Base-by-base conservation (phyloP, 2,113 vertebrate genomes). In the Sander vitreus region DNA sequence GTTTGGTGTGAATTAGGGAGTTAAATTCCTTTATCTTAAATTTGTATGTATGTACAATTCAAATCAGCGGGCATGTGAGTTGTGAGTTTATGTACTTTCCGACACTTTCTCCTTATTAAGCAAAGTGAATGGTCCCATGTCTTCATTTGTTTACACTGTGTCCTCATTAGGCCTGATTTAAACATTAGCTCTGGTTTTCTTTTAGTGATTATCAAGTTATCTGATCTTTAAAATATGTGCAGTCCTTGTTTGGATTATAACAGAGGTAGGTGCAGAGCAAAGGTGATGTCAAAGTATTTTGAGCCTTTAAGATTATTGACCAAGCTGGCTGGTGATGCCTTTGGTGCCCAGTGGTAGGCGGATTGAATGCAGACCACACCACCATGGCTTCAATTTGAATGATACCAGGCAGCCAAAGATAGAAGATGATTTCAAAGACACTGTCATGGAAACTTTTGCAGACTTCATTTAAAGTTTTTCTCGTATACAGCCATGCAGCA, bases 1-100 rank as follows among this genome's bases (percentile, higher is more conserved):
- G 74, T 21, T 45, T 11, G 65, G 64, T 62, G 62, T 66, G 71
- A 89, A 57, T 67, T n/a, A 59, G 13, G 18, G 12, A 53, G 30
- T 25, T 23, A 30, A 54, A 77, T 58, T n/a, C 23, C 63, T 13
- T 39, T 14, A 1, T 9, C 7, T 65, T 55, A 21, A 45, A 55
- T 63, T 62, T 67, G 10, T 39, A 27, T 58, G 19, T 36, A 36
- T 9, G 9, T 55, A 13, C 19, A 19, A 13, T 57, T 50, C 27
- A 68, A 58, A 30, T 23, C 9, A 16, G 25, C 3, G 9, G 21
- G 65, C 13, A 8, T 10, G 8, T 16, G 50, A 54, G 51, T 25
- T 57, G 33, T 48, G 36, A 36, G 36, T 36, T 23, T 23, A 10
- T 1, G 16, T 53, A 30, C 43, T 59, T 66, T 66, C 6, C 72